These are phyloP conservation scores for Hydrotaea diabolus DNA, from an alignment of 2,888 invertebrate genomes.

Conservation along the genomic window DNA sequence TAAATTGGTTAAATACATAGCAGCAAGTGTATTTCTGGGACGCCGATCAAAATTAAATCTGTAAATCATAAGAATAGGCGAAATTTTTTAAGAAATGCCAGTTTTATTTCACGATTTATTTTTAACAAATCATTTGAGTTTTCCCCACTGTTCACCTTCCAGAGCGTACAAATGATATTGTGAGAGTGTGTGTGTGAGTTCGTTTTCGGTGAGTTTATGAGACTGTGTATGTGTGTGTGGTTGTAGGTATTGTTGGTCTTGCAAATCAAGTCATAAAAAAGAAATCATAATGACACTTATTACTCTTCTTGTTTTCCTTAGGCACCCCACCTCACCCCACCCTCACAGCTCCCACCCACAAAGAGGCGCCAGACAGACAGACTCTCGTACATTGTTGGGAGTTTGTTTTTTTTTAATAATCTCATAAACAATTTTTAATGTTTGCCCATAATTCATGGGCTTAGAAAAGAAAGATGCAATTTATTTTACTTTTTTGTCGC, in stretches of 20 bases:
- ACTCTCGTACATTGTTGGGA: not conserved
- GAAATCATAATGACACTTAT: conserved; percentile 36
- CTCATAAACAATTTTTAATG: conserved; percentile 32
- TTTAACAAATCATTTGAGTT: no score
- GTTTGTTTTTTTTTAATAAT: conserved; percentile 26
- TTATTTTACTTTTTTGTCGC: conserved; percentile 27
- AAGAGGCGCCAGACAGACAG: not conserved
- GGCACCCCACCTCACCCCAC: not conserved
- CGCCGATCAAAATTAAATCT: no score
- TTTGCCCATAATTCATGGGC: conserved; percentile 23
- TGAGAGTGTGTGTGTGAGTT: conserved; percentile 6
- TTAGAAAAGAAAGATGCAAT: conserved; percentile 36
- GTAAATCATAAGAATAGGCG: no score
- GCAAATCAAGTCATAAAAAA: conserved; percentile 37
- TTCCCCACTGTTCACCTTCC: no score
- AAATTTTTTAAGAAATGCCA: no score
- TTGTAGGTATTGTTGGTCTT: not conserved
- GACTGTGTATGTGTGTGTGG: not conserved
- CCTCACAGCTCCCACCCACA: not conserved
- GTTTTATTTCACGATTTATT: no score
- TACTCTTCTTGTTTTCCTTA: conserved; percentile 30
- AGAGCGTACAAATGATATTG: not conserved
- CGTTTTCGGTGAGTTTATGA: not conserved
- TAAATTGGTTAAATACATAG: no score
- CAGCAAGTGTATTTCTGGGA: no score